A percentile compares a stretch with the other conserved stretches of the same genome.
Evolutionary conservation across 2,888 invertebrate genomes (phyloP).

Genomic region (Blastobasis adustella): DNA sequence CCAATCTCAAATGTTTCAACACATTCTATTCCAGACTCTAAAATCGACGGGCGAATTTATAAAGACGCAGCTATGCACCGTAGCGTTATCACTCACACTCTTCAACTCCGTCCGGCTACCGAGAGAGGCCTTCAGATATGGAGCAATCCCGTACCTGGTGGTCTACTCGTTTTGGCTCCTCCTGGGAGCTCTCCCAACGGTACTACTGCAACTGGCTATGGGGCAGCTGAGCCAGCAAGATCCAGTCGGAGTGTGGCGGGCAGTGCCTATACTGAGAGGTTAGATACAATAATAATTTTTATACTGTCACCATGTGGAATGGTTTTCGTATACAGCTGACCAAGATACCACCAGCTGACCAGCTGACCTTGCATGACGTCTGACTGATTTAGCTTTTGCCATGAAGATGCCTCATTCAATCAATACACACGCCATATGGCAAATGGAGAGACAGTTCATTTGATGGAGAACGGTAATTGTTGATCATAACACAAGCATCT

Average conservation of each 20-base stretch:
- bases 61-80: conserved; percentile 69
- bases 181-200: conserved; percentile 73
- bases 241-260: conserved; percentile 79
- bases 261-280: conserved; percentile 80
- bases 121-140: conserved; percentile 72
- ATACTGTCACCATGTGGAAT: not conserved
- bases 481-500: too few relatives aligned
- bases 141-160: conserved; percentile 77
- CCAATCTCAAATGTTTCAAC: not conserved
- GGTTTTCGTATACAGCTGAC: too few relatives aligned
- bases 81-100: conserved; percentile 75
- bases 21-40: conserved; percentile 43
- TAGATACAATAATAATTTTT: conserved; percentile 1
- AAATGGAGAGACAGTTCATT: too few relatives aligned
- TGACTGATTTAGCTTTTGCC: too few relatives aligned
- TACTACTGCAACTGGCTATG: conserved; percentile 77
- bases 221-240: conserved; percentile 80
- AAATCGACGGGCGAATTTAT: conserved; percentile 49
- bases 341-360: too few relatives aligned
- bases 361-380: too few relatives aligned
- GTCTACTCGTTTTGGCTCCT: conserved; percentile 75
- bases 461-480: too few relatives aligned
- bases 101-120: conserved; percentile 78
- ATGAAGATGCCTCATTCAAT: too few relatives aligned
- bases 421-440: too few relatives aligned